These are phyloP conservation scores for Mastacembelus armatus DNA, from an alignment of 2,797 vertebrate species.

Conservation along the genomic window DNA sequence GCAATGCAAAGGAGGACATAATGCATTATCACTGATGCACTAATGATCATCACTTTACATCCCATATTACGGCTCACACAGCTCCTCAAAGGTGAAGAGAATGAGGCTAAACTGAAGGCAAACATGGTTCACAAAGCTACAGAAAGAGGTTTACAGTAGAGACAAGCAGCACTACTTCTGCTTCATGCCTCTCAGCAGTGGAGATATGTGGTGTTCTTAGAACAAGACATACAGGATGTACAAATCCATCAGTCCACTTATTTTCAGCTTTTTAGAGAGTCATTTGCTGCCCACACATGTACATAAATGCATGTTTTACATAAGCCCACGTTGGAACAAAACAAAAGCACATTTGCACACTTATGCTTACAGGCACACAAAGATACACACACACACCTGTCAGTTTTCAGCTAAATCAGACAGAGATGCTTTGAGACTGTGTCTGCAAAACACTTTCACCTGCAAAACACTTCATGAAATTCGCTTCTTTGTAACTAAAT, in stretches of 20 bases:
- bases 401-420: conserved; percentile 11
- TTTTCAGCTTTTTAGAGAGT: conserved; percentile 54
- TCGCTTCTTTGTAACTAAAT: neutral
- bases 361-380: neutral
- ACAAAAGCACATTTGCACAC: conserved; percentile 34
- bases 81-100: conserved; percentile 35
- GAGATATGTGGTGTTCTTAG: conserved; percentile 10
- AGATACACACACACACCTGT: conserved; percentile 9
- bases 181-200: conserved; percentile 7
- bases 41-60: conserved; percentile 51
- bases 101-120: conserved; percentile 23
- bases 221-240: conserved; percentile 26
- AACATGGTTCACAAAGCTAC: neutral
- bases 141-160: conserved; percentile 2
- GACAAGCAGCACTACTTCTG: neutral
- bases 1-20: conserved; percentile 29
- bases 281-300: conserved; percentile 52
- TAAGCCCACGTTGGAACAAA: conserved; percentile 40
- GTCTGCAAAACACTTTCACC: neutral
- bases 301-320: conserved; percentile 49
- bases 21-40: conserved; percentile 25
- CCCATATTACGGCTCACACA: conserved; percentile 35
- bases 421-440: neutral
- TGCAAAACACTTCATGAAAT: neutral
- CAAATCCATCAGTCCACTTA: conserved; percentile 40